A percentile compares a stretch with the other conserved stretches of the same genome.
phyloP scores from a whole-genome alignment of 1,140 invertebrate species.

The Anastatus disparis region DNA sequence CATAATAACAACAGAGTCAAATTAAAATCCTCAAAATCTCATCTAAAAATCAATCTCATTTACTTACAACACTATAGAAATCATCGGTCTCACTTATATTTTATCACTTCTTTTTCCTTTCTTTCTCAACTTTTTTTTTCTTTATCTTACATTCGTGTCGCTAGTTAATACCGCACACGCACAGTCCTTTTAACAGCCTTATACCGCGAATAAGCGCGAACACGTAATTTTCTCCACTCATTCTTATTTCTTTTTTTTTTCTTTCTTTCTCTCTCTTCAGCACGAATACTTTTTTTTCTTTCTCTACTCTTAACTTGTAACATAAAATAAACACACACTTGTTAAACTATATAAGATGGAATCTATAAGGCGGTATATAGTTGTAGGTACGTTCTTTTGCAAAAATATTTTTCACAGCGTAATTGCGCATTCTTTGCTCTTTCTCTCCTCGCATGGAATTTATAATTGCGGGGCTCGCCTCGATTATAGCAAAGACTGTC shows the following conservation, averaged over 20 bases:
- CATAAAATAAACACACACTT: constrained; percentile 40
- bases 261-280: too few species aligned
- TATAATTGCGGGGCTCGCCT: constrained; percentile 32
- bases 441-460: constrained; percentile 17
- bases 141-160: too few species aligned
- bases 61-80: too few species aligned
- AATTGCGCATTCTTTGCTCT: not conserved
- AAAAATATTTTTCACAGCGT: not conserved
- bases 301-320: not conserved
- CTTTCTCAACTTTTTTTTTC: too few species aligned
- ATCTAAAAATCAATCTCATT: too few species aligned
- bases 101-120: too few species aligned
- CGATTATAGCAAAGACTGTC: too few species aligned
- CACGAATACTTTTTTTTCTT: constrained; percentile 34
- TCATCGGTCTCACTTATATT: too few species aligned
- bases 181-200: constrained; percentile 45
- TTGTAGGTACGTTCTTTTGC: not conserved
- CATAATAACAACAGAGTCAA: too few species aligned
- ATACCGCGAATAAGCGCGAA: constrained; percentile 61
- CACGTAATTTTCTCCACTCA: constrained; percentile 60
- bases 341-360: too few species aligned
- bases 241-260: constrained; percentile 43
- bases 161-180: too few species aligned
- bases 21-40: too few species aligned
- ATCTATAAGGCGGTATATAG: constrained; percentile 51